Conservation (phyloP, 1,140 invertebrate genomes). For the Propsilocerus akamusi region DNA sequence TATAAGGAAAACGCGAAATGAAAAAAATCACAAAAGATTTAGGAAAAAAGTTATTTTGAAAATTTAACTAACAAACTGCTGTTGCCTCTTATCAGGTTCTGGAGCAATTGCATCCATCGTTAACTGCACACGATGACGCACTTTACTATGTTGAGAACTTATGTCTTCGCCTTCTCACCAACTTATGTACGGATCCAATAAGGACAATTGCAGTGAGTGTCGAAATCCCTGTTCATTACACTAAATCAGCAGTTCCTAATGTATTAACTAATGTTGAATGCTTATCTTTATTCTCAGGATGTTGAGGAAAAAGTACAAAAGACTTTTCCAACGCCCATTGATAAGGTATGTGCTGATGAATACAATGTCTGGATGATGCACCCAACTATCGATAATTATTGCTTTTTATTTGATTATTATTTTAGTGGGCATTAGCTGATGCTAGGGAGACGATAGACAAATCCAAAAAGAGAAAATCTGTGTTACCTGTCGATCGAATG, state of each 20-base stretch:
- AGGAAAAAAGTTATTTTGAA: neutral
- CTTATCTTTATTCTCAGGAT: constrained; percentile 33
- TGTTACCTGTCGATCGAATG: constrained; percentile 78
- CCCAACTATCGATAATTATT: too few species aligned
- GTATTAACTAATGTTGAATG: neutral
- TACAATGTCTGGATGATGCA: neutral
- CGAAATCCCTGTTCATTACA: too few species aligned
- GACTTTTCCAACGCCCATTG: constrained; percentile 84
- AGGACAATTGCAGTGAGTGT: constrained; percentile 47
- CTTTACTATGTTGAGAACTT: constrained; percentile 83
- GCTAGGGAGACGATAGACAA: constrained; percentile 68
- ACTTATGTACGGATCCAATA: constrained; percentile 70
- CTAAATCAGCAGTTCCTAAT: too few species aligned
- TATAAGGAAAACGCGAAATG: too few species aligned
- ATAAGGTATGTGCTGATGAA: constrained; percentile 27
- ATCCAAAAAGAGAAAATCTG: constrained; percentile 59
- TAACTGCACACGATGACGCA: constrained; percentile 76
- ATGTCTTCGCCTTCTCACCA: constrained; percentile 69
- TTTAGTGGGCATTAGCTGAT: constrained; percentile 66
- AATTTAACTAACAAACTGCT: neutral
- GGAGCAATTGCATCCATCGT: constrained; percentile 73
- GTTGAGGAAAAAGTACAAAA: constrained; percentile 80
- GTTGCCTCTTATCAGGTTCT: constrained; percentile 41
- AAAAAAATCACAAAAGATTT: neutral
- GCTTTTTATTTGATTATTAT: neutral